Conservation (phyloP, 2,797 vertebrate species). For the Lacerta bilineata region DNA sequence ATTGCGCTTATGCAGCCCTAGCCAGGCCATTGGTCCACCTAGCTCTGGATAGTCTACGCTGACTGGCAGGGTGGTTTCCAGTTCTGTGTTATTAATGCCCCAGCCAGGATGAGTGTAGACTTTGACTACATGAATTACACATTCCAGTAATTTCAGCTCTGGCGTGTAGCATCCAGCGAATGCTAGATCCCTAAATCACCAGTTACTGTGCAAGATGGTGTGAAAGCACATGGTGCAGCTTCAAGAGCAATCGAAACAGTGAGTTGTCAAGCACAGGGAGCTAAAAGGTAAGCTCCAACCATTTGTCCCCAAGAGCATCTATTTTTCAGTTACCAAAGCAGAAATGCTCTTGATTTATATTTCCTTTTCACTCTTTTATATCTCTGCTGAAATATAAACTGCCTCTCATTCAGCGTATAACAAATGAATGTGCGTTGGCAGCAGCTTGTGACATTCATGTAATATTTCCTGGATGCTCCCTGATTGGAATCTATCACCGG, state of each 20-base stretch:
- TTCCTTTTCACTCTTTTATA: slow-evolving; percentile 16
- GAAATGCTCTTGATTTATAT: slow-evolving; percentile 35
- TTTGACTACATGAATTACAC: neutral
- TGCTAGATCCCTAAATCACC: neutral
- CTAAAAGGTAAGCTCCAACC: neutral
- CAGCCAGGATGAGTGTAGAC: neutral
- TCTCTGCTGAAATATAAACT: slow-evolving; percentile 23
- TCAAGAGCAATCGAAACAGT: neutral
- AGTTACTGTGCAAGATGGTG: neutral
- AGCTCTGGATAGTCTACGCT: too few relatives aligned
- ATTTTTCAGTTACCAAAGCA: neutral
- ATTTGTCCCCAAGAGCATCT: slow-evolving; percentile 21
- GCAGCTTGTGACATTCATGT: slow-evolving; percentile 36
- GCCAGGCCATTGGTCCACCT: too few relatives aligned
- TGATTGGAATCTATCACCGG: slow-evolving; percentile 28
- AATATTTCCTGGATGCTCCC: slow-evolving; percentile 54
- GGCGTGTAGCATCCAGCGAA: neutral
- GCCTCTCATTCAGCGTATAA: slow-evolving; percentile 44
- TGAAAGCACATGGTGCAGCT: neutral
- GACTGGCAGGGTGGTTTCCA: too few relatives aligned
- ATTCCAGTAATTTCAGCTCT: neutral
- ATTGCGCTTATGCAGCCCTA: too few relatives aligned
- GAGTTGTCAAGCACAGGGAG: slow-evolving; percentile 14
- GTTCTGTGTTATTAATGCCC: neutral
- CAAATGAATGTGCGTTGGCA: slow-evolving; percentile 45